These are phyloP conservation scores for Anthonomus grandis DNA, from an alignment of 1,140 invertebrate genomes.

Conservation along the genomic window DNA sequence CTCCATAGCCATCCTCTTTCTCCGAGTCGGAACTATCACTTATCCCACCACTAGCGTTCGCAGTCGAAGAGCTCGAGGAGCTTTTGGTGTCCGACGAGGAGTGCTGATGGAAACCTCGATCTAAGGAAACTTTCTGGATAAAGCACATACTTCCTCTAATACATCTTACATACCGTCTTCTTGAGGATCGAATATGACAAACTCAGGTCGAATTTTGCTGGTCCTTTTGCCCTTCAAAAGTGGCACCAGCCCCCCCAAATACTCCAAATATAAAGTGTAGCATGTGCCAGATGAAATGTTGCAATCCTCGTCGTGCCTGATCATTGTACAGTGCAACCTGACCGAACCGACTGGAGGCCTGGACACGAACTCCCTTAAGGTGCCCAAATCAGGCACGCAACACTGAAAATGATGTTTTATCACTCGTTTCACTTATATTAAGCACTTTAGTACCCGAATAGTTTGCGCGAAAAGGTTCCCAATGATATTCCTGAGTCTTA, in stretches of 20 bases:
- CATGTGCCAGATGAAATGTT: conserved; percentile 66
- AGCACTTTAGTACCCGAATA: too few relatives aligned
- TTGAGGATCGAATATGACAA: conserved; percentile 96
- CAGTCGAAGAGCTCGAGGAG: conserved; percentile 50
- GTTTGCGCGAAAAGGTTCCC: conserved; percentile 91
- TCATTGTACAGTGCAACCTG: conserved; percentile 93
- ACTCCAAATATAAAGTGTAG: conserved; percentile 95
- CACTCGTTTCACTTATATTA: conserved; percentile 31
- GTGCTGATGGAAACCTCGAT: conserved; percentile 30
- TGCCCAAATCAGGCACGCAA: conserved; percentile 85
- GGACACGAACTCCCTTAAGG: conserved; percentile 89
- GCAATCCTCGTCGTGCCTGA: conserved; percentile 83
- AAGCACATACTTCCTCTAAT: too few relatives aligned
- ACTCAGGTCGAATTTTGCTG: conserved; percentile 95
- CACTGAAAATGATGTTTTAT: too few relatives aligned
- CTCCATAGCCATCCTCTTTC: conserved; percentile 68
- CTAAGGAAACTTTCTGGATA: too few relatives aligned
- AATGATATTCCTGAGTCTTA: conserved; percentile 77
- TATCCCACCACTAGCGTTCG: conserved; percentile 48
- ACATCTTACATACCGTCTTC: conserved; percentile 58
- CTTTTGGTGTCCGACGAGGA: conserved; percentile 50
- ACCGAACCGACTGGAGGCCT: conserved; percentile 80
- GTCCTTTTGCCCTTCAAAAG: conserved; percentile 92
- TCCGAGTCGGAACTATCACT: conserved; percentile 79
- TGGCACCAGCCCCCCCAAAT: conserved; percentile 93